Percentiles rank a stretch among this genome's conserved stretches.
These are phyloP conservation scores for Lepidurus apus DNA, from an alignment of 1,140 invertebrate genomes.

Conservation along the genomic window DNA sequence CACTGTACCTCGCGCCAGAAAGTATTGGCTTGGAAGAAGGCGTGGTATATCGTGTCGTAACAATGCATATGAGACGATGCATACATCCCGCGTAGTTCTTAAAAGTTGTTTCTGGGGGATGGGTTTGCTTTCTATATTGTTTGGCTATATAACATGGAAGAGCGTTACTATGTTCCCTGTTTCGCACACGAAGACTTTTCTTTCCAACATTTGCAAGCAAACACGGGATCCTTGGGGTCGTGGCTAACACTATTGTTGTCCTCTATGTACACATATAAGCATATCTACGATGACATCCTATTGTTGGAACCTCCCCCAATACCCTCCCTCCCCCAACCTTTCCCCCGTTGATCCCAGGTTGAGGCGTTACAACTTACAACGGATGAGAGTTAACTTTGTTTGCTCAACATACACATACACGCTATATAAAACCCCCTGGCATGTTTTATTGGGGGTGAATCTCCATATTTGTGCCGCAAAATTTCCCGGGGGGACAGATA, in stretches of 20 bases:
- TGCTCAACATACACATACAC: not conserved
- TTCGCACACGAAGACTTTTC: not conserved
- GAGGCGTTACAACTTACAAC: not conserved
- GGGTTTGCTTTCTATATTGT: not conserved
- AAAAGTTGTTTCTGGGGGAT: not conserved
- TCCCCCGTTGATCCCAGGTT: not conserved
- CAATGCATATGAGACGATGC: not conserved
- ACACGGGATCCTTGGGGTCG: slow-evolving; percentile 13
- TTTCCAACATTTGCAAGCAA: slow-evolving; percentile 7
- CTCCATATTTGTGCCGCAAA: not conserved
- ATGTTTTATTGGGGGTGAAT: slow-evolving; percentile 19
- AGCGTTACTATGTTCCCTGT: not conserved
- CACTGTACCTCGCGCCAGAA: slow-evolving; percentile 17
- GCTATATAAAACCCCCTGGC: not conserved
- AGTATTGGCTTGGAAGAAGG: slow-evolving; percentile 8
- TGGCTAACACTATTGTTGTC: not conserved
- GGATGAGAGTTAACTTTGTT: slow-evolving; percentile 12
- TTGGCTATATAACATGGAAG: not conserved
- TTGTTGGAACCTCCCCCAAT: not conserved
- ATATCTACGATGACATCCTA: slow-evolving; percentile 13
- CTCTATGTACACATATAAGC: not conserved
- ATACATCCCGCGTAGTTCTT: not conserved
- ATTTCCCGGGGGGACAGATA: not conserved
- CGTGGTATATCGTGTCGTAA: not conserved
- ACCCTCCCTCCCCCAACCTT: not conserved